These are phyloP conservation scores for Ligdia adustata DNA, from an alignment of 2,888 invertebrate species.

Conservation along the genomic window DNA sequence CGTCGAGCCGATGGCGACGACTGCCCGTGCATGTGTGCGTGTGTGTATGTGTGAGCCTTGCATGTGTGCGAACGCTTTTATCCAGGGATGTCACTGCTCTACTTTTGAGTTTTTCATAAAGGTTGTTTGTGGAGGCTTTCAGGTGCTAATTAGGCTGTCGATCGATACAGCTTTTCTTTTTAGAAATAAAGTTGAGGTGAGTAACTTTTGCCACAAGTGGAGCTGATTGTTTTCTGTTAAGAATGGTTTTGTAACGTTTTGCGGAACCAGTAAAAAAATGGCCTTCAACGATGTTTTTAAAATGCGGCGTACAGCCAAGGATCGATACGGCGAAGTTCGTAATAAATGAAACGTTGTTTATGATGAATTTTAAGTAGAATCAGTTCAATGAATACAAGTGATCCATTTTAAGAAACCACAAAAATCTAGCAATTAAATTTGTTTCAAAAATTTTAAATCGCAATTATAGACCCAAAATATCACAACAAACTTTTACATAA, in stretches of 20 bases:
- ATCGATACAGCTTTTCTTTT: slow-evolving; percentile 26
- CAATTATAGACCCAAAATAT: no score
- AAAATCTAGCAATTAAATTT: no score
- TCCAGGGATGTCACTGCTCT: slow-evolving; percentile 51
- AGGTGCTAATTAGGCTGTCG: slow-evolving; percentile 33
- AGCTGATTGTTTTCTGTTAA: slow-evolving; percentile 7
- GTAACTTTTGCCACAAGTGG: slow-evolving; percentile 5
- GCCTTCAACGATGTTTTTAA: background rate
- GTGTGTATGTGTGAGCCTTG: slow-evolving; percentile 16
- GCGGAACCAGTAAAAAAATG: background rate
- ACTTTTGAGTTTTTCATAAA: slow-evolving; percentile 39
- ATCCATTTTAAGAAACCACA: no score
- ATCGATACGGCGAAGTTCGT: no score
- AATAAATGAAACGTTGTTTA: no score
- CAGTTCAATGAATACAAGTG: no score
- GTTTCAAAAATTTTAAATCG: no score
- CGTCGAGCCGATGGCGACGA: slow-evolving; percentile 18
- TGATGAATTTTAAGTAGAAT: no score
- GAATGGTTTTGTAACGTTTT: slow-evolving; percentile 3
- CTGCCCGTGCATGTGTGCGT: slow-evolving; percentile 24
- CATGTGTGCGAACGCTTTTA: slow-evolving; percentile 7
- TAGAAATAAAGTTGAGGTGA: slow-evolving; percentile 7
- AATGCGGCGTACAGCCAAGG: background rate
- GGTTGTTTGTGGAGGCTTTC: slow-evolving; percentile 32
- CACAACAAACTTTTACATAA: no score